Evolutionary conservation across 2,797 vertebrate genomes (phyloP).

Genomic region (Pseudocheirus occidentalis): DNA sequence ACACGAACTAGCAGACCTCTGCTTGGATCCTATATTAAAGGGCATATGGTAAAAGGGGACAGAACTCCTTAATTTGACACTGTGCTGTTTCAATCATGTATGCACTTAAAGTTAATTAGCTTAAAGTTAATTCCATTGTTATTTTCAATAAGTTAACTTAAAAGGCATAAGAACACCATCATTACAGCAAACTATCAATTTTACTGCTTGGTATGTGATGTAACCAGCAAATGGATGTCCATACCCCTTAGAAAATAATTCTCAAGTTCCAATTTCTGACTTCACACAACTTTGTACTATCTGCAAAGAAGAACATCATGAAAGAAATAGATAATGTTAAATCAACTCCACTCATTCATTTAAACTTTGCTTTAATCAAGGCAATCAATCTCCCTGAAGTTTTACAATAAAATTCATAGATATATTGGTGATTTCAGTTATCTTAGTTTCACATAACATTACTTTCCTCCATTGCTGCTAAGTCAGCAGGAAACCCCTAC

Average conservation of each 20-base stretch:
- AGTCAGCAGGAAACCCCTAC: conserved; percentile 19
- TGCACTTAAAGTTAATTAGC: not conserved
- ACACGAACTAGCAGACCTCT: not conserved
- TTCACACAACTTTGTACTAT: not conserved
- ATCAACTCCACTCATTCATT: not conserved
- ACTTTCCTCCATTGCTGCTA: conserved; percentile 25
- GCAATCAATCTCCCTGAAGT: conserved; percentile 5
- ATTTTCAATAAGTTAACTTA: not conserved
- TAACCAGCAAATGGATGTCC: not conserved
- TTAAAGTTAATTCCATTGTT: not conserved
- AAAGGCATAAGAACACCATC: not conserved
- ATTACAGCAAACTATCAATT: not conserved
- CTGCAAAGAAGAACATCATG: not conserved
- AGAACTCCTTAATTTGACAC: not conserved
- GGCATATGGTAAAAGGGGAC: not conserved
- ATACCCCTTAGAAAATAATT: not conserved
- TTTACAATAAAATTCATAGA: not conserved
- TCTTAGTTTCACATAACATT: conserved; percentile 20
- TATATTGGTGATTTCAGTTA: not conserved
- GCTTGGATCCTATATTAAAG: not conserved
- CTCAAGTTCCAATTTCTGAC: not conserved
- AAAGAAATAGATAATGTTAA: not conserved
- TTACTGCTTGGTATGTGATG: not conserved
- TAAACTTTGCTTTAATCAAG: conserved; percentile 19
- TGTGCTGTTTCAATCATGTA: not conserved